Evolutionary conservation across 2,888 invertebrate genomes (phyloP).

Genomic region (Rhyacophila evoluta): DNA sequence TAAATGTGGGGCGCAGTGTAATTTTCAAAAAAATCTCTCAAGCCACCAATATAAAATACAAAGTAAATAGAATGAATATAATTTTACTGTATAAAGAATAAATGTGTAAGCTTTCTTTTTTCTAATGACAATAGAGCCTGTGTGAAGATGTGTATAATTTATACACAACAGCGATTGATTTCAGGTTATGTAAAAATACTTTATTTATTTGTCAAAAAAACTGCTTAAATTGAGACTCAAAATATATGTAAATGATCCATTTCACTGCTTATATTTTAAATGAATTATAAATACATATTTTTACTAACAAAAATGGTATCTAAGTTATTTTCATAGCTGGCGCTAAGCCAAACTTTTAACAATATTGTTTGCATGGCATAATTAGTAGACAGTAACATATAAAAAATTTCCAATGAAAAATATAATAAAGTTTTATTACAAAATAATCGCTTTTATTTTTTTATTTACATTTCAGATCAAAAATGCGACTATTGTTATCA

Average conservation of each 20-base stretch:
- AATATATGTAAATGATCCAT: constrained; percentile 13
- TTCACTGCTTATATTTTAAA: constrained; percentile 15
- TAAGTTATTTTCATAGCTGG: constrained; percentile 30
- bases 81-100: constrained; percentile 31
- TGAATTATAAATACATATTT: constrained; percentile 28
- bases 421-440: constrained; percentile 34
- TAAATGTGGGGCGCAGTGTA: constrained; percentile 14
- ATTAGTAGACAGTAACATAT: constrained; percentile 28
- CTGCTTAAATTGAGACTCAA: constrained; percentile 19
- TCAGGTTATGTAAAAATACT: constrained; percentile 10
- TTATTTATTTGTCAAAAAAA: not conserved
- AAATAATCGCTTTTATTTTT: constrained; percentile 26
- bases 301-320: constrained; percentile 30
- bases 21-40: not conserved
- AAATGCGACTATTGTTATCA: too few relatives aligned
- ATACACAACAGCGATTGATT: not conserved
- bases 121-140: constrained; percentile 25
- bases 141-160: constrained; percentile 28
- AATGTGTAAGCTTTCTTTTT: constrained; percentile 33
- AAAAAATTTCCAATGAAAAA: constrained; percentile 33
- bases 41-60: not conserved
- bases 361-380: constrained; percentile 32
- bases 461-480: too few relatives aligned
- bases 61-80: constrained; percentile 16
- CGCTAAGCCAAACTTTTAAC: constrained; percentile 29